A percentile compares a stretch with the other conserved stretches of the same genome.
These are phyloP conservation scores for Lucifuga dentata DNA, from an alignment of 2,113 vertebrate species.

Conservation along the genomic window DNA sequence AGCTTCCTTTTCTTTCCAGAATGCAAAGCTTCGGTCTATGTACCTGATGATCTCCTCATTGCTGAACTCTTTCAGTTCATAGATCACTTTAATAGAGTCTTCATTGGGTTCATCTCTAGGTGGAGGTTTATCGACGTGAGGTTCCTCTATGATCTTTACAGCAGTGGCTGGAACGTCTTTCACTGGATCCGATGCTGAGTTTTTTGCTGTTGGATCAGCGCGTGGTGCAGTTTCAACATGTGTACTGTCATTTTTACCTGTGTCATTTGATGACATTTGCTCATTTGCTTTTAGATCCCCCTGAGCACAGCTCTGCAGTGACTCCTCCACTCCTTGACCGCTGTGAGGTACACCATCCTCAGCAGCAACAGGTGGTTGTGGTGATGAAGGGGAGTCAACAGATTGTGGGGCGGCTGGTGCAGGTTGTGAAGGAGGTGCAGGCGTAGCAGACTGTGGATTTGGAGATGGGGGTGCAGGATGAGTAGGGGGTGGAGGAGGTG, in stretches of 20 bases:
- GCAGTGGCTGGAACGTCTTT: constrained; percentile 38
- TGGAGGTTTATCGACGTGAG: constrained; percentile 37
- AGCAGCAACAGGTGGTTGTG: constrained; percentile 25
- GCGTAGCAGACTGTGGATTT: constrained; percentile 2
- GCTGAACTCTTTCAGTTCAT: constrained; percentile 93
- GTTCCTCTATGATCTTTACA: constrained; percentile 50
- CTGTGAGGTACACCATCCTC: constrained; percentile 17
- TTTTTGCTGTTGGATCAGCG: constrained; percentile 7
- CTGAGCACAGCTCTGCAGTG: constrained; percentile 7
- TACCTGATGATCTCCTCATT: constrained; percentile 95
- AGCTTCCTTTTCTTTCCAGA: constrained; percentile 97
- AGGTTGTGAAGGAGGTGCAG: constrained; percentile 14
- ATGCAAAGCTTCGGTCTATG: constrained; percentile 97
- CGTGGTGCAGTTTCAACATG: constrained; percentile 8
- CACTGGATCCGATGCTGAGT: constrained; percentile 18
- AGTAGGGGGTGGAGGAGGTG: constrained; percentile 57
- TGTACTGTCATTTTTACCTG: no score
- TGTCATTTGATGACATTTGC: constrained; percentile 25
- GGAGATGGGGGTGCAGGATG: constrained; percentile 36
- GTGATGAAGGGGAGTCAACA: constrained; percentile 9
- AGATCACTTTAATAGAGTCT: constrained; percentile 87
- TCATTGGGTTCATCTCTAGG: constrained; percentile 52
- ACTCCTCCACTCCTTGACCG: constrained; percentile 14
- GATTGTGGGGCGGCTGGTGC: constrained; percentile 12
- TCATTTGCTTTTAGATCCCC: constrained; percentile 14